A percentile compares a stretch with the other conserved stretches of the same genome.
These are phyloP conservation scores for Macroglossus sobrinus DNA, from an alignment of 2,113 vertebrate genomes.

Conservation along the genomic window DNA sequence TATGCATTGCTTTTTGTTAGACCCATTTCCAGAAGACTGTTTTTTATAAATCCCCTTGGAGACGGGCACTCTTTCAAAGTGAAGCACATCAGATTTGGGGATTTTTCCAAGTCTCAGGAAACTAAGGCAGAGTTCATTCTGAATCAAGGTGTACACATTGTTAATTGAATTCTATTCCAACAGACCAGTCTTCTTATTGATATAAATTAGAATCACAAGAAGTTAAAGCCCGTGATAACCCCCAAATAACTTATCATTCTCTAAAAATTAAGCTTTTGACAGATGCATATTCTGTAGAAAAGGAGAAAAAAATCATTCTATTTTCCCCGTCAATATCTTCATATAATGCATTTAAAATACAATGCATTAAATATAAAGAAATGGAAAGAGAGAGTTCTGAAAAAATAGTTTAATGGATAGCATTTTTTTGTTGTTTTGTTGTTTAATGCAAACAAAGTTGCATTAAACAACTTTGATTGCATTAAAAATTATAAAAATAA, in stretches of 20 bases:
- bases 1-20: not conserved
- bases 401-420: not conserved
- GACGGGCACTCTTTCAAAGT: not conserved
- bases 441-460: too few relatives aligned
- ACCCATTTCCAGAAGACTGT: not conserved
- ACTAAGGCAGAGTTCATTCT: not conserved
- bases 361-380: not conserved
- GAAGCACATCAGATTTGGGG: not conserved
- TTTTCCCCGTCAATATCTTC: not conserved
- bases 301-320: not conserved
- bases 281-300: not conserved
- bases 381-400: not conserved
- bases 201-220: conserved; percentile 20
- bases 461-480: too few relatives aligned
- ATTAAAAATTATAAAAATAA: too few relatives aligned
- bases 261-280: not conserved
- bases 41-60: not conserved
- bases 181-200: not conserved
- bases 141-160: not conserved
- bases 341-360: not conserved
- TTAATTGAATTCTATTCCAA: not conserved
- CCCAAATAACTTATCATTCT: not conserved
- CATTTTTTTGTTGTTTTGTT: not conserved
- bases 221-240: not conserved
- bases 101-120: conserved; percentile 6